Percentiles rank a stretch among this genome's conserved stretches.
These are phyloP conservation scores for Melinopterus prodromus DNA, from an alignment of 2,888 invertebrate genomes.

Conservation along the genomic window DNA sequence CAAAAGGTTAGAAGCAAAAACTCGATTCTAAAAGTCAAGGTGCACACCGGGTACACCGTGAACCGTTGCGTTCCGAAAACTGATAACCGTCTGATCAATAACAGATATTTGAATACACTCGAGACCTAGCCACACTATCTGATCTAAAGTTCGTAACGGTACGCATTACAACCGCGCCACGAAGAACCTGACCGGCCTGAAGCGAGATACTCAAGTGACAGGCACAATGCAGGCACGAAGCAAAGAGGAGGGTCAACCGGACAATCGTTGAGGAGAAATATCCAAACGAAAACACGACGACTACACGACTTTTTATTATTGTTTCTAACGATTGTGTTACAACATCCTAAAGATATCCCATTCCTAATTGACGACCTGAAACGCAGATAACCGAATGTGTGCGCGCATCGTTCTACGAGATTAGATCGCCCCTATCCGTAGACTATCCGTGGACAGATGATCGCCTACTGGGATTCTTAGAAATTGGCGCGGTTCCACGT, in stretches of 20 bases:
- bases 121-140: not conserved
- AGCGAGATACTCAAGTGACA: not conserved
- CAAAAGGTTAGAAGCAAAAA: not conserved
- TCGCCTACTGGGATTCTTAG: not conserved
- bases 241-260: not conserved
- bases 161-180: not conserved
- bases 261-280: not conserved
- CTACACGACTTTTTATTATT: not conserved
- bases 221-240: not conserved
- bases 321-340: not conserved
- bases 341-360: not conserved
- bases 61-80: not conserved
- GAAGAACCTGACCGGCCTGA: not conserved
- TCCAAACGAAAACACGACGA: not conserved
- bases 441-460: not conserved
- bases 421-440: not conserved
- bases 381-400: not conserved
- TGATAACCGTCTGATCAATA: slow-evolving; percentile 4
- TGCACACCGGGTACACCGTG: not conserved
- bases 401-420: not conserved
- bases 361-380: not conserved
- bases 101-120: not conserved
- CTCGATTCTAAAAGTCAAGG: not conserved
- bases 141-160: not conserved
- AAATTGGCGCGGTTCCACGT: not conserved